Conservation (phyloP, 2,797 vertebrate genomes). For the Artibeus lituratus region DNA sequence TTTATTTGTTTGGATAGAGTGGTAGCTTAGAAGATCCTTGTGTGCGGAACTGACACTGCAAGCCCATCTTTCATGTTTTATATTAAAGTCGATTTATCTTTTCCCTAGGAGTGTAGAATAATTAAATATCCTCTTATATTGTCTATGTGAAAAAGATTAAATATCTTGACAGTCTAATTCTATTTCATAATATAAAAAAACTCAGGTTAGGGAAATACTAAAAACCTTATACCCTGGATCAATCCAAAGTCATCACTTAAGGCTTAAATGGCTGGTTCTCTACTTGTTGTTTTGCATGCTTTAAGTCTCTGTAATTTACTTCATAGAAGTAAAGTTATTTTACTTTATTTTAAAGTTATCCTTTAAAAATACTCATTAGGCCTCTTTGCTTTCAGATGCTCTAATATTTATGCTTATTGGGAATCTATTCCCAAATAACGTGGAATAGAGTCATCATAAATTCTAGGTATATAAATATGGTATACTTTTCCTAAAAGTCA, state of each 20-base stretch:
- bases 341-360: no score
- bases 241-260: not conserved
- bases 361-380: not conserved
- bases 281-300: not conserved
- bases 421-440: not conserved
- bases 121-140: not conserved
- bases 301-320: not conserved
- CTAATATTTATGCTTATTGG: not conserved
- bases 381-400: not conserved
- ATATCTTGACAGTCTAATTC: not conserved
- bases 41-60: not conserved
- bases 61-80: not conserved
- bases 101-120: not conserved
- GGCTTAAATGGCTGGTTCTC: not conserved
- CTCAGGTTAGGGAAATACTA: not conserved
- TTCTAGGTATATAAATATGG: not conserved
- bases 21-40: not conserved
- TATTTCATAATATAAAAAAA: constrained; percentile 12
- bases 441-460: not conserved
- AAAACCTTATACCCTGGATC: not conserved
- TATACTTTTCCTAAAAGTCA: not conserved
- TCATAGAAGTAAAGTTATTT: no score
- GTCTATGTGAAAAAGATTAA: not conserved
- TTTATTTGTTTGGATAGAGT: not conserved
- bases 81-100: not conserved